Evolutionary conservation across 2,888 invertebrate species (phyloP).

Genomic region (Lasius fuliginosus): DNA sequence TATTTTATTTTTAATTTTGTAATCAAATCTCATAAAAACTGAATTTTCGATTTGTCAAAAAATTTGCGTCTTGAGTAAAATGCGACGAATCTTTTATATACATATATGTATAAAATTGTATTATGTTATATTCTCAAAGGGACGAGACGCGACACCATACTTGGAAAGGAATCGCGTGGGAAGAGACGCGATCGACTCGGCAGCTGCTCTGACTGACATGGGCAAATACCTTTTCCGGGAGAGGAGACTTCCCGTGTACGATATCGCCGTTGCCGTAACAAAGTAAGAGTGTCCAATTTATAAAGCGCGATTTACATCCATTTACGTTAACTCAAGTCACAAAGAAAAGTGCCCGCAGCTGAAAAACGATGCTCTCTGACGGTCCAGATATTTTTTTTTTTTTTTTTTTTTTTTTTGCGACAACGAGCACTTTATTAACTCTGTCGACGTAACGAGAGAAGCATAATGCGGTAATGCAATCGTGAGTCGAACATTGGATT

Average conservation of each 20-base stretch:
- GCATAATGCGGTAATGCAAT: not conserved
- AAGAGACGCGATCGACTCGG: conserved; percentile 97
- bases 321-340: conserved; percentile 3
- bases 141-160: conserved; percentile 97
- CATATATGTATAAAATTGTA: not conserved
- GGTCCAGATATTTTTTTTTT: conserved; percentile 1
- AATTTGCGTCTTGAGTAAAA: not conserved
- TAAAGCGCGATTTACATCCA: conserved; percentile 30
- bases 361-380: conserved; percentile 11
- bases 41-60: not conserved
- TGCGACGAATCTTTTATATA: not conserved
- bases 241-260: conserved; percentile 97
- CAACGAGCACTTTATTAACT: conserved; percentile 2
- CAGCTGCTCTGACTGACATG: conserved; percentile 98
- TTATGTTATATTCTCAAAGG: conserved; percentile 87
- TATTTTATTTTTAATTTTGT: not conserved
- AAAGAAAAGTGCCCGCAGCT: not conserved
- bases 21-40: not conserved
- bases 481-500: conserved; percentile 7
- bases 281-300: conserved; percentile 91
- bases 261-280: conserved; percentile 98
- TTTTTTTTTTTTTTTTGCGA: not conserved
- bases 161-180: conserved; percentile 97
- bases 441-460: conserved; percentile 5
- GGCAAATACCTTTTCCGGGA: conserved; percentile 98